Base-by-base conservation (phyloP, 2,797 vertebrate species). In the Hippoglossus hippoglossus region DNA sequence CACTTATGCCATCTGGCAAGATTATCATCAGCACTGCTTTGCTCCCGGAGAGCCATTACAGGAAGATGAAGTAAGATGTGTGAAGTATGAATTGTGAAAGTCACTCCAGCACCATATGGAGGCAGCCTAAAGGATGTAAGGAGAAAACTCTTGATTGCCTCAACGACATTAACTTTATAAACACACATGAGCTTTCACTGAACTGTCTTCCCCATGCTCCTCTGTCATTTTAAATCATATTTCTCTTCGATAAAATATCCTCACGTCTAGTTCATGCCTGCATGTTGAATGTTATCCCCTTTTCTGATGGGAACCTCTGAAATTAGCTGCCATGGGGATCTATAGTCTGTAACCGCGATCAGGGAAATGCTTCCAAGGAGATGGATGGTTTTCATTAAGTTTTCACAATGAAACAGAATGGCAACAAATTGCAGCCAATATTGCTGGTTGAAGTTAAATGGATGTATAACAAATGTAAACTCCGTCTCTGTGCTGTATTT, bases 381-480 rank as follows among this genome's bases (percentile, higher is more conserved):
- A 89, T 79, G 63, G 73, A 88, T 91, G 82, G 78, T 85, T 87
- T 90, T 88, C 87, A 90, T 91, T 90, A 85, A 63, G 67, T 66
- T 78, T 82, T 79, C 81, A 82, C 74, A 73, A 63, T 80, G 65
- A 81, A 81, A 81, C 55, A 64, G 68, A 78, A 84, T 46, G 19
- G 73, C 81, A 81, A 75, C 74, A 83, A 75, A 85, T 73, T 73
- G 63, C 64, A 66, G 50, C 22, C 77, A 67, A 28, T 66, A 63
- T 80, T 77, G 73, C 75, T 25, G 4, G 63, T 68, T 81, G 75
- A 84, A 79, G 82, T 79, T 63, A 80, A 85, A 86, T 69, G 61
- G 77, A 79, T 85, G 60, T 73, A 41, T 65, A 85, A 71, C 64
- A 57, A 65, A 83, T 77, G 58, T 69, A 70, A 83, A 85, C 44